Conservation (phyloP, 2,797 vertebrate genomes). For the Petrocephalus schoutedeni region DNA sequence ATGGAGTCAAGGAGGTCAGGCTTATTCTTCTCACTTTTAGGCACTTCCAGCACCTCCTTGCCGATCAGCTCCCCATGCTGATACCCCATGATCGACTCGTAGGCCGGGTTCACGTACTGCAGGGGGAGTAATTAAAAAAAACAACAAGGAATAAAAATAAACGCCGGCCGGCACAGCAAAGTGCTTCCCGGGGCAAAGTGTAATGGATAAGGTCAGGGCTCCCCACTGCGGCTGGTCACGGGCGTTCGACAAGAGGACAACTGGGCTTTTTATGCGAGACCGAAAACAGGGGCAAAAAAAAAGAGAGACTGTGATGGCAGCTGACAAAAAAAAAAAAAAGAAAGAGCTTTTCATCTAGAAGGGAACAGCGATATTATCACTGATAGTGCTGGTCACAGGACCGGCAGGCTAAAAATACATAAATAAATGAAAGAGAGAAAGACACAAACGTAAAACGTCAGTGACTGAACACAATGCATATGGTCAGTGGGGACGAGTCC, state of each 20-base stretch:
- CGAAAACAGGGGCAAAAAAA: conserved; percentile 25
- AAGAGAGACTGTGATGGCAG: conserved; percentile 6
- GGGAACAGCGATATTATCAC: conserved; percentile 30
- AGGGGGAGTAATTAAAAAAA: conserved; percentile 7
- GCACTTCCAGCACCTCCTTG: conserved; percentile 91
- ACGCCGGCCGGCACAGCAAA: background rate
- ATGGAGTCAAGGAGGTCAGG: conserved; percentile 90
- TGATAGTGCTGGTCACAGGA: conserved; percentile 45
- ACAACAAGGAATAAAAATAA: background rate
- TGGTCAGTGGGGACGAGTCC: background rate
- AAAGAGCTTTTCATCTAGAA: conserved; percentile 4
- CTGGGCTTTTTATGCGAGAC: conserved; percentile 26
- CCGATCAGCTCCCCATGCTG: conserved; percentile 88
- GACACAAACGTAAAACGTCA: background rate
- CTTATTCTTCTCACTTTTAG: conserved; percentile 94
- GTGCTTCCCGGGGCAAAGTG: background rate
- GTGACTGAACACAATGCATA: background rate
- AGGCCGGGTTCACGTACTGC: conserved; percentile 95
- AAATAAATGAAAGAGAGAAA: background rate
- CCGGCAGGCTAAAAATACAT: conserved; percentile 21
- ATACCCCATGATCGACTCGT: conserved; percentile 91
- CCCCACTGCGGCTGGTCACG: conserved; percentile 17
- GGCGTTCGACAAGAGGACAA: conserved; percentile 27
- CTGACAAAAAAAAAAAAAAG: background rate
- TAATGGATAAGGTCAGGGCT: conserved; percentile 17